Evolutionary conservation across 2,797 vertebrate genomes (phyloP).

Genomic region (Oceanodroma leucorhoa): DNA sequence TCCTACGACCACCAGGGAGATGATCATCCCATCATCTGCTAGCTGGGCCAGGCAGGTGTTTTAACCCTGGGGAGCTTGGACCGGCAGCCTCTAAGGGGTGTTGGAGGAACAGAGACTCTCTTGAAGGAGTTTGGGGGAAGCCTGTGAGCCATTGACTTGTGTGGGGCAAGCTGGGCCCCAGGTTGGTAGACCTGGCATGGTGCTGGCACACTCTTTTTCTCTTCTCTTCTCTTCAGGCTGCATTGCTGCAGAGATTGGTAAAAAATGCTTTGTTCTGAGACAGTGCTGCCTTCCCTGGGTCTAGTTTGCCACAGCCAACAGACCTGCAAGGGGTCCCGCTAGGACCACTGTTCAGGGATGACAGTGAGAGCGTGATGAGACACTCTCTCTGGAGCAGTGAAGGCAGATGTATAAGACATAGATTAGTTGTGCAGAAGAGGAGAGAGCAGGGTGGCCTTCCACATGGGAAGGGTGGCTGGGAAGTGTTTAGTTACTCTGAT

Average conservation of each 20-base stretch:
- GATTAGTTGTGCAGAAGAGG: neutral
- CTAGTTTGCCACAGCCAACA: rapidly evolving
- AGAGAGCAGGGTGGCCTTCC: neutral
- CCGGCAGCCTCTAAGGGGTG: neutral
- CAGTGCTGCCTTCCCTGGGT: neutral
- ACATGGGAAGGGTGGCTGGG: neutral
- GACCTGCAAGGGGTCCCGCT: neutral
- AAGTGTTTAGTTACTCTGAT: neutral
- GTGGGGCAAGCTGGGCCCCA: neutral
- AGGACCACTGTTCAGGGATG: neutral
- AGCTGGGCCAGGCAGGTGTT: neutral
- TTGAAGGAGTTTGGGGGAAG: neutral
- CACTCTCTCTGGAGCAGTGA: neutral
- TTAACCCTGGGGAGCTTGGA: neutral
- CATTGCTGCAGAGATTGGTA: neutral
- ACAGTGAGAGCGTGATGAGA: rapidly evolving
- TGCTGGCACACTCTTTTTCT: neutral
- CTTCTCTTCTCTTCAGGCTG: neutral
- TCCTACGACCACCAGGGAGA: rapidly evolving
- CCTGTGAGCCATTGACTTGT: neutral
- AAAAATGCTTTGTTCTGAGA: neutral
- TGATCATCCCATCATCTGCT: neutral
- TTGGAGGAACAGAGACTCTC: neutral
- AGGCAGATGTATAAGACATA: neutral
- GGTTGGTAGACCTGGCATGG: neutral